A percentile compares a stretch with the other conserved stretches of the same genome.
These are phyloP conservation scores for Thryonomys swinderianus DNA, from an alignment of 2,113 vertebrate genomes.

Conservation along the genomic window DNA sequence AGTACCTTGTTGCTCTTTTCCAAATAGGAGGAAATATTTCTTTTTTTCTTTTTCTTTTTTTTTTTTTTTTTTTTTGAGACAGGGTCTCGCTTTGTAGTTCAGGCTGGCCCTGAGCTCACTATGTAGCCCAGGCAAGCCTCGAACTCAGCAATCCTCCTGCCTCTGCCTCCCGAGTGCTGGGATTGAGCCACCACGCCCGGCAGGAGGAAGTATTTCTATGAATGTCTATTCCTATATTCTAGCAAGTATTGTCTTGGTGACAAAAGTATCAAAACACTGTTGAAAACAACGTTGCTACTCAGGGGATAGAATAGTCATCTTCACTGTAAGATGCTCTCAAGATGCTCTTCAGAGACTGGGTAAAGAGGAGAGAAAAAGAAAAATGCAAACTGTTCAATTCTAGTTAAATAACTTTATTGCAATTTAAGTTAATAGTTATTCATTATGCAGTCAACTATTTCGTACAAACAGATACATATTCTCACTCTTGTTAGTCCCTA, in stretches of 20 bases:
- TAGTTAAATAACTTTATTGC: constrained; percentile 84
- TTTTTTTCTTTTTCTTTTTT: constrained; percentile 22
- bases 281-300: constrained; percentile 18
- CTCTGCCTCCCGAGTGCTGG: too few species aligned
- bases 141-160: too few species aligned
- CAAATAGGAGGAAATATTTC: not conserved
- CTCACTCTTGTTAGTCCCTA: constrained; percentile 81
- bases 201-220: not conserved
- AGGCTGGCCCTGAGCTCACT: too few species aligned
- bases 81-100: too few species aligned
- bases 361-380: constrained; percentile 69
- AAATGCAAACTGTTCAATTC: constrained; percentile 75
- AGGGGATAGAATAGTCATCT: constrained; percentile 47
- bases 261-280: constrained; percentile 59
- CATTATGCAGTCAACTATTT: constrained; percentile 84
- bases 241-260: constrained; percentile 52
- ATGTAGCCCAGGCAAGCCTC: too few species aligned
- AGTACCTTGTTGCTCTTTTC: not conserved
- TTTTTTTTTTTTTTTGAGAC: too few species aligned
- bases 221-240: constrained; percentile 33
- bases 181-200: too few species aligned
- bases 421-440: constrained; percentile 85
- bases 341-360: constrained; percentile 70
- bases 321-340: constrained; percentile 63
- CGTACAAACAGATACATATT: constrained; percentile 85